Base-by-base conservation (phyloP, 2,113 vertebrate species). In the Chionomys nivalis region DNA sequence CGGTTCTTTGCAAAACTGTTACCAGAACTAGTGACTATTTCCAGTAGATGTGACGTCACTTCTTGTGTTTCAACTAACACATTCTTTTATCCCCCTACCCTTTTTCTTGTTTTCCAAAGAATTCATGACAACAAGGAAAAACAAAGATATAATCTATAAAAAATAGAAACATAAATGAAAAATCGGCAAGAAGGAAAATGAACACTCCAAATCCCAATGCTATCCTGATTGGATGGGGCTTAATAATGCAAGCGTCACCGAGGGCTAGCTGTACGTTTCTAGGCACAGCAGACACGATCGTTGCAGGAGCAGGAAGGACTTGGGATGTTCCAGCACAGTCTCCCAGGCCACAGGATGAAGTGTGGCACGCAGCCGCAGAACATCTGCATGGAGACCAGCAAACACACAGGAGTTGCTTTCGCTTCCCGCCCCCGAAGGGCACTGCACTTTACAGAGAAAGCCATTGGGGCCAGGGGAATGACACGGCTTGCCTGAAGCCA, bases 91-190 rank as follows among this genome's bases (percentile, higher is more conserved):
- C 39, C 21, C 70, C 6, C 28, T 87, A 83, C 6, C 11, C 58
- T 58, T 87, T 68, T 72, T 82, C 49, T 79, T 72, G 81, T 49
- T 90, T 66, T 10, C 42, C 16, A 70, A 92, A 92, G 19, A 52
- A 88, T 89, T 55, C 70, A 63, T 61, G 76, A 78, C 58, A 90
- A 93, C 19, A 66, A 82, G 19, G 70, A 76, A 92, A 75, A n/a
- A 39, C 2, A 72, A 70, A 87, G 26, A 79, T 61, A 58, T 39
- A 24, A 94, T 19, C 21, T 23, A n/a, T 44, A n/a, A 83, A n/a
- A 88, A 79, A 55, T 61, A 70, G 26, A 93, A 83, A 83, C 39
- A 24, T 42, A 77, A 87, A 68, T 87, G 16, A 95, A 90, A 95
- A 87, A 76, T 66, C 58, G 93, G 49, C 14, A 63, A 88, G 52